phyloP scores from a whole-genome alignment of 2,113 vertebrate species.

The Nicator chloris region DNA sequence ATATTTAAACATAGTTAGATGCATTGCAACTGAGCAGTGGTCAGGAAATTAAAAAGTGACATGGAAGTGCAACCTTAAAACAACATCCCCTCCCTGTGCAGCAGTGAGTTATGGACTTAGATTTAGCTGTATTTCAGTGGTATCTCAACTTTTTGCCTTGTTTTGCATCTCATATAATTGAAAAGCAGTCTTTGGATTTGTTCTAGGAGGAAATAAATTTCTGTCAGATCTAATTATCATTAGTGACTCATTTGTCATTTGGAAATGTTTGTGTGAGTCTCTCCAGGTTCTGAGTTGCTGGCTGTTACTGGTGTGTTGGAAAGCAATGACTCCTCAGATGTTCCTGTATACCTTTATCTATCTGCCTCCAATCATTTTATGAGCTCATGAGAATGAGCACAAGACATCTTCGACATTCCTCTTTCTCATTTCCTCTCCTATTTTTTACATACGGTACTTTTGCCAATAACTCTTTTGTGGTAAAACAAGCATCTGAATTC shows the following conservation, averaged over 20 bases:
- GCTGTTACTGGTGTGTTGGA: background rate
- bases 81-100: background rate
- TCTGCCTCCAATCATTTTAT: background rate
- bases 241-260: background rate
- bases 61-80: background rate
- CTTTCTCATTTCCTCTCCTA: background rate
- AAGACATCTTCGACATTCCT: background rate
- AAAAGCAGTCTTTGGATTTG: background rate
- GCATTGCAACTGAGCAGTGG: background rate
- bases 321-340: background rate
- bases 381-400: background rate
- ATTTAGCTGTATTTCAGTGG: background rate
- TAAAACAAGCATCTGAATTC: background rate
- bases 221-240: background rate
- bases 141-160: background rate
- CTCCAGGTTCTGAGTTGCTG: background rate
- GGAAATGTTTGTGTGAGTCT: background rate
- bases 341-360: background rate
- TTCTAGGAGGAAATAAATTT: background rate
- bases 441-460: background rate
- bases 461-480: background rate
- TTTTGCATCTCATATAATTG: background rate
- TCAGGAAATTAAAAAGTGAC: background rate
- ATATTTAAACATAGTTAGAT: background rate
- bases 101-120: background rate